Base-by-base conservation (phyloP, 1,140 invertebrate species). In the Proctacanthus coquilletti region DNA sequence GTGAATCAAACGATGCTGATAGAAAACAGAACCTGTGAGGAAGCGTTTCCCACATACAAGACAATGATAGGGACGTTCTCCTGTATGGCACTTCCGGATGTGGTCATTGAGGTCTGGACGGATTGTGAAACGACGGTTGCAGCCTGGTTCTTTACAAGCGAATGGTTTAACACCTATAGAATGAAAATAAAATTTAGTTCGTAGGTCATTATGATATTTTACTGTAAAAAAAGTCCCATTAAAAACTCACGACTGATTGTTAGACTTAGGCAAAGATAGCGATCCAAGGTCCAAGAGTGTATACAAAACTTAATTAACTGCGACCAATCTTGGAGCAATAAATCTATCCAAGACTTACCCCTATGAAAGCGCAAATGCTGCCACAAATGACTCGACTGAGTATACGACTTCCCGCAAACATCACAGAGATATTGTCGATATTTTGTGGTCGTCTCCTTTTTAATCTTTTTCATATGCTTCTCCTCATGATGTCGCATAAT, bases 1-100 rank as follows among this genome's bases (percentile, higher is more conserved):
- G 51, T 86, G 82, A 27, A 80, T 82, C 2, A 80, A 61, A 45
- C 78, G 66, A 60, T 84, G 72, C 43, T 80, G 77, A 38, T 78
- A 75, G 34, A 76, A 73, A 11, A 79, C 76, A 4, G 75, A 77
- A 0, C 76, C 77, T 3, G 77, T 79, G 1, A 79, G 65, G 45
- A 83, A 84, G 13, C 71, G 70, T 49, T 81, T 82, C 20, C 71
- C 69, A 47, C 79, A 83, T 5, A 77, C 66, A 18, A 67, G 61
- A 38, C 79, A 82, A 37, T 74, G 70, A 50, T 79, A 82, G 4
- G 79, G 79, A 3, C 77, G 65, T 40, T 81, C 73, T 4, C 77
- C 73, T 2, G 72, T 74, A 41, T 77, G 73, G 25, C 57, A 60
- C 47, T 75, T 75, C 3, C 74, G 63, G 9, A 72, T 71, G 38